phyloP scores from a whole-genome alignment of 2,797 vertebrate species.

The Artibeus jamaicensis region DNA sequence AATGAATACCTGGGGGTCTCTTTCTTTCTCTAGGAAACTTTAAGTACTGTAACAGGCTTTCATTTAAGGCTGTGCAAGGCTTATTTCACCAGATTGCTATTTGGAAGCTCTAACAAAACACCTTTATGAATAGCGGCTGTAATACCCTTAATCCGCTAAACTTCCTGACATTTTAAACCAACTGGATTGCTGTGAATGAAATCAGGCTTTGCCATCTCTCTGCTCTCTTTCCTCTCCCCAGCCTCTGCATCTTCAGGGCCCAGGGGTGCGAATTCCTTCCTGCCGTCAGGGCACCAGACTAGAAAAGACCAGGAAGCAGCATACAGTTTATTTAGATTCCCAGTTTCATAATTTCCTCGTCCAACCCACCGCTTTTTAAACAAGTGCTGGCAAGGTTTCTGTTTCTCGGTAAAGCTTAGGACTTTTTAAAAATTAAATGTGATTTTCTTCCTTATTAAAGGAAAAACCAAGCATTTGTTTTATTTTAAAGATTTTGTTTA shows the following conservation, averaged over 20 bases:
- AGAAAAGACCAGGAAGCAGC: not conserved
- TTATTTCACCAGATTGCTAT: conserved; percentile 85
- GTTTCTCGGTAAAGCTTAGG: not conserved
- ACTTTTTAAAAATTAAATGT: not conserved
- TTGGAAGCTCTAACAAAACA: conserved; percentile 76
- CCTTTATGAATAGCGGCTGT: conserved; percentile 79
- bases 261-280: not conserved
- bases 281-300: not conserved
- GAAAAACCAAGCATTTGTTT: not conserved
- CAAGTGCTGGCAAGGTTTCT: not conserved
- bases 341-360: not conserved
- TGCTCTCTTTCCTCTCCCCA: conserved; percentile 47
- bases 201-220: conserved; percentile 68
- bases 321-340: not conserved
- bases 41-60: conserved; percentile 79
- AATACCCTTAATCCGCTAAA: conserved; percentile 82
- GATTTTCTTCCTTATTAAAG: conserved; percentile 20
- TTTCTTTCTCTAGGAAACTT: conserved; percentile 76
- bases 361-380: not conserved
- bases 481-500: not conserved
- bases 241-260: not conserved
- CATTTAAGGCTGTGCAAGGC: conserved; percentile 74
- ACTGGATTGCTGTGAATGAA: conserved; percentile 78
- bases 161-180: conserved; percentile 82
- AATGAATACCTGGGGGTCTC: conserved; percentile 84